These are phyloP conservation scores for Caligus rogercresseyi DNA, from an alignment of 1,140 invertebrate species.

Conservation along the genomic window DNA sequence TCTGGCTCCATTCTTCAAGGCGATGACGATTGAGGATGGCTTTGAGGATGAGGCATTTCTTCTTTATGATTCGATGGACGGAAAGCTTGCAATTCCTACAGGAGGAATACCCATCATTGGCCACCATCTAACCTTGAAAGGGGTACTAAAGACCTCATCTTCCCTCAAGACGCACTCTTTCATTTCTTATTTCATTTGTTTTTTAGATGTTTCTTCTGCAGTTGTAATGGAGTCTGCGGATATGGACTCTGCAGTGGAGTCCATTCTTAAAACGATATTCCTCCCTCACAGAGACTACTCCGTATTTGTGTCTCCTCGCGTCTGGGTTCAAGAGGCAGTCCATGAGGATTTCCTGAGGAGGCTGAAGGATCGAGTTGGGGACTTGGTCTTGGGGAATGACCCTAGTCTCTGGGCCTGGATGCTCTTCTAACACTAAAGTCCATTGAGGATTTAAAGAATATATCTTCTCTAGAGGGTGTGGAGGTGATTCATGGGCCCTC, in stretches of 20 bases:
- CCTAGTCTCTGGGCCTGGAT: no score
- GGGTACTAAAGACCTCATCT: no score
- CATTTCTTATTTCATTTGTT: neutral
- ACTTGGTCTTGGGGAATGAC: no score
- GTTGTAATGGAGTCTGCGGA: neutral
- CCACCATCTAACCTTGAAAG: neutral
- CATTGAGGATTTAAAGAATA: no score
- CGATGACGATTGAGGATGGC: neutral
- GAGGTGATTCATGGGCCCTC: neutral
- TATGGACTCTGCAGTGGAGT: neutral
- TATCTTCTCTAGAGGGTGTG: no score
- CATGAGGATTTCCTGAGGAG: neutral
- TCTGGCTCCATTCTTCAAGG: neutral
- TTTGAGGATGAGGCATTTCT: neutral
- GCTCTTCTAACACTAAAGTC: no score
- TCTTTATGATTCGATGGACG: no score
- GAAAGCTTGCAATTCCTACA: no score
- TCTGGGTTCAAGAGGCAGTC: neutral
- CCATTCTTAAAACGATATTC: no score
- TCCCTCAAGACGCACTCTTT: no score
- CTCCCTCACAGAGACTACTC: neutral
- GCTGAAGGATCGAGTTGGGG: neutral
- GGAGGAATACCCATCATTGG: neutral
- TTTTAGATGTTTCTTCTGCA: neutral
- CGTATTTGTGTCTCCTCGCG: neutral